Conservation (phyloP, 2,888 invertebrate species). For the Operophtera brumata region DNA sequence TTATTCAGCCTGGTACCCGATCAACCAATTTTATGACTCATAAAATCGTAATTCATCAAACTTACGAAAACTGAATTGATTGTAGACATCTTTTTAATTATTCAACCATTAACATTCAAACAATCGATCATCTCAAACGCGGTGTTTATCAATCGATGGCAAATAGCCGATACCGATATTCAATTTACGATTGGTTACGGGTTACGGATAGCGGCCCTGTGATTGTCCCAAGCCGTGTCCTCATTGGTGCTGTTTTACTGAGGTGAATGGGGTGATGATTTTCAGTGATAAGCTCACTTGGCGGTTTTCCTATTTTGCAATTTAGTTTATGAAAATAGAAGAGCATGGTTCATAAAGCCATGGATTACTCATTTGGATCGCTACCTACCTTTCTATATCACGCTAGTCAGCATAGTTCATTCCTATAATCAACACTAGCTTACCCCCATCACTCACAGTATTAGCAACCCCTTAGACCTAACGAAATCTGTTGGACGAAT, state of each 20-base stretch:
- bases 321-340: too few relatives aligned
- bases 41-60: neutral
- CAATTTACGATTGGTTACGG: conserved; percentile 70
- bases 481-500: too few relatives aligned
- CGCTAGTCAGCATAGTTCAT: too few relatives aligned
- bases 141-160: conserved; percentile 54
- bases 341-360: too few relatives aligned
- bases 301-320: too few relatives aligned
- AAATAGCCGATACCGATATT: conserved; percentile 61
- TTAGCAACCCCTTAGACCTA: too few relatives aligned
- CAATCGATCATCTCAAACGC: conserved; percentile 60
- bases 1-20: too few relatives aligned
- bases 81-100: neutral
- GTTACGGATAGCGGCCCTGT: conserved; percentile 46
- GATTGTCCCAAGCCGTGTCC: conserved; percentile 45
- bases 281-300: neutral
- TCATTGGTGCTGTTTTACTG: neutral
- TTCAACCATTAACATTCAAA: conserved; percentile 7
- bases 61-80: neutral
- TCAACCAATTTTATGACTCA: neutral
- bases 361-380: too few relatives aligned
- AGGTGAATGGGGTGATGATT: neutral
- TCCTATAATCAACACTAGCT: too few relatives aligned
- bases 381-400: too few relatives aligned
- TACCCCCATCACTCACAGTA: too few relatives aligned